Conservation (phyloP, 2,888 invertebrate genomes). For the Pollenia angustigena region DNA sequence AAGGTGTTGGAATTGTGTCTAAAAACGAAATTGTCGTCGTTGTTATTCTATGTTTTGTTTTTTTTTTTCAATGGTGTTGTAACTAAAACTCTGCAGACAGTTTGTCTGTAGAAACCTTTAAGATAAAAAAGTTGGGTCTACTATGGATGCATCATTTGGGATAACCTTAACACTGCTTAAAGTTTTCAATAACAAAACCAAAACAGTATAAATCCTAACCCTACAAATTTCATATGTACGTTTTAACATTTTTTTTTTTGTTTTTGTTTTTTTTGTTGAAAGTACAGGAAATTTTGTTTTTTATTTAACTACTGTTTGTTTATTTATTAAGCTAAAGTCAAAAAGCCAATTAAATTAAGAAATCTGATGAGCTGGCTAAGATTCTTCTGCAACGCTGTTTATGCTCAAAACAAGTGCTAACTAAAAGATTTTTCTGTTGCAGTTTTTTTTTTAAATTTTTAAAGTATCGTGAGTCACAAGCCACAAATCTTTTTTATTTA, state of each 20-base stretch:
- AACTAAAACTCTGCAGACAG: slow-evolving; percentile 64
- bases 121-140: slow-evolving; percentile 35
- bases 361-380: slow-evolving; percentile 77
- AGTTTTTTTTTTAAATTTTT: neutral
- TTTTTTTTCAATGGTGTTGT: slow-evolving; percentile 30
- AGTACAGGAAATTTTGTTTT: slow-evolving; percentile 13
- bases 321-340: slow-evolving; percentile 66
- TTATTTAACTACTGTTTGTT: slow-evolving; percentile 47
- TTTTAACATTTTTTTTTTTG: slow-evolving; percentile 5
- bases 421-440: slow-evolving; percentile 39
- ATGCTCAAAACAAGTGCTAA: slow-evolving; percentile 60
- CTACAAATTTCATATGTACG: slow-evolving; percentile 44
- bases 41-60: slow-evolving; percentile 20
- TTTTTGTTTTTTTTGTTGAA: neutral
- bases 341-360: slow-evolving; percentile 80
- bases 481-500: slow-evolving; percentile 64
- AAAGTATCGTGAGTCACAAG: slow-evolving; percentile 69
- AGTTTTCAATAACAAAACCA: neutral
- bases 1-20: slow-evolving; percentile 74
- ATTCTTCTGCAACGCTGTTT: slow-evolving; percentile 48
- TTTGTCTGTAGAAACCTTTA: slow-evolving; percentile 68
- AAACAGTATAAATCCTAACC: slow-evolving; percentile 34
- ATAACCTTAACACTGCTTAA: slow-evolving; percentile 38
- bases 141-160: slow-evolving; percentile 3
- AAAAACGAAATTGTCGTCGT: slow-evolving; percentile 67